Evolutionary conservation across 2,797 vertebrate species (phyloP), one percentile per base, ranked within the genome.

Genomic region (Myripristis jacobus): DNA sequence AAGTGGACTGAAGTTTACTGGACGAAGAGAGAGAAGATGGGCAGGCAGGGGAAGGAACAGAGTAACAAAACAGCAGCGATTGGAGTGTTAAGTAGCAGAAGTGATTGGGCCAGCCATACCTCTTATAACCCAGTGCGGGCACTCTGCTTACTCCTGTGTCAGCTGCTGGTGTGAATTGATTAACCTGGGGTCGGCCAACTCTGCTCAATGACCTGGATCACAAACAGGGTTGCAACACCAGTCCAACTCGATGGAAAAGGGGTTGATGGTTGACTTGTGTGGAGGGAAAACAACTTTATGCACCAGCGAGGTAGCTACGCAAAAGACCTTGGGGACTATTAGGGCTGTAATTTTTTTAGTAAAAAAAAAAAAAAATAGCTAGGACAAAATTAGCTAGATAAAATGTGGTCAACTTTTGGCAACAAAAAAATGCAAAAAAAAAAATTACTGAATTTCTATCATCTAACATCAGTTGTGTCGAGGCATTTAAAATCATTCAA

Each of bases 11-110:
- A 76, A n/a, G 64, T 67, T 81, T 54, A 0, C 48, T 36, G 48
- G 29, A 79, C 54, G 9, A 81, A n/a, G 38, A 66, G 53, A 69
- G 79, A 73, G 48, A 22, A 62, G 75, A 82, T 52, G 48, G 74
- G 56, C 46, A 55, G 41, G 43, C 24, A n/a, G 18, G 36, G n/a
- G 18, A 25, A n/a, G 60, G 8, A 34, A 25, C 18, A 6, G 46
- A 74, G 73, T 52, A 10, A 22, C 27, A 66, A 61, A 66, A 55
- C 24, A 75, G 52, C 44, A 66, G 67, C 22, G 41, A 22, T 19
- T 31, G 52, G 15, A 34, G 48, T 44, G 51, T 52, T 10, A 60
- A 25, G 27, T 78, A 53, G 57, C 62, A 52, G 31, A 81, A 69
- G 62, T 53, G 44, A 48, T 16, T 48, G 50, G 56, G 52, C 38